Percentiles rank a stretch among this genome's conserved stretches.
phyloP scores from a whole-genome alignment of 2,888 invertebrate species.

The Pemphredon lugubris region DNA sequence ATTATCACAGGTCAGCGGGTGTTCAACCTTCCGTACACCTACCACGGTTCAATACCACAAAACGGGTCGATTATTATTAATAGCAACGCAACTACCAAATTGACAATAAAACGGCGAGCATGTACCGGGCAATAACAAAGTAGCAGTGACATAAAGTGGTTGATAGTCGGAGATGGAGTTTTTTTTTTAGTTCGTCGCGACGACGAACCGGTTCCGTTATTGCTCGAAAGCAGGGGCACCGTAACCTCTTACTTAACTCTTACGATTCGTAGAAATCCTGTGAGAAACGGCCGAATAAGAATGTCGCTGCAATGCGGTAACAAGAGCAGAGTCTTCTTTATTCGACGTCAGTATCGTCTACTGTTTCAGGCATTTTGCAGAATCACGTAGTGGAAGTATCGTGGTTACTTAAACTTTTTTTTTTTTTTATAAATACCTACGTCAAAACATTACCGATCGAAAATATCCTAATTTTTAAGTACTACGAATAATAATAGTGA shows the following conservation, averaged over 20 bases:
- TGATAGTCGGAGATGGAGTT: not conserved
- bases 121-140: slow-evolving; percentile 6
- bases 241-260: slow-evolving; percentile 20
- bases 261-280: slow-evolving; percentile 1
- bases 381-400: no score
- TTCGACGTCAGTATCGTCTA: not conserved
- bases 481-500: no score
- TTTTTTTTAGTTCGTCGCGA: not conserved
- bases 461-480: no score
- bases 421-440: no score
- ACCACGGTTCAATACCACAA: slow-evolving; percentile 64
- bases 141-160: not conserved
- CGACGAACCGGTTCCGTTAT: slow-evolving; percentile 6
- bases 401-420: no score
- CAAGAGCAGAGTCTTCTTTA: not conserved
- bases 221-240: slow-evolving; percentile 3
- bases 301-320: not conserved
- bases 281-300: not conserved
- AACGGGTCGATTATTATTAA: slow-evolving; percentile 64
- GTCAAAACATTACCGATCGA: not conserved
- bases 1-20: slow-evolving; percentile 74
- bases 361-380: not conserved
- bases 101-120: slow-evolving; percentile 23
- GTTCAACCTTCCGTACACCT: slow-evolving; percentile 72
- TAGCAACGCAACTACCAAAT: slow-evolving; percentile 53